Evolutionary conservation across 2,888 invertebrate genomes (phyloP), one percentile per base, ranked within the genome.

Genomic region (Perizoma flavofasciatum): DNA sequence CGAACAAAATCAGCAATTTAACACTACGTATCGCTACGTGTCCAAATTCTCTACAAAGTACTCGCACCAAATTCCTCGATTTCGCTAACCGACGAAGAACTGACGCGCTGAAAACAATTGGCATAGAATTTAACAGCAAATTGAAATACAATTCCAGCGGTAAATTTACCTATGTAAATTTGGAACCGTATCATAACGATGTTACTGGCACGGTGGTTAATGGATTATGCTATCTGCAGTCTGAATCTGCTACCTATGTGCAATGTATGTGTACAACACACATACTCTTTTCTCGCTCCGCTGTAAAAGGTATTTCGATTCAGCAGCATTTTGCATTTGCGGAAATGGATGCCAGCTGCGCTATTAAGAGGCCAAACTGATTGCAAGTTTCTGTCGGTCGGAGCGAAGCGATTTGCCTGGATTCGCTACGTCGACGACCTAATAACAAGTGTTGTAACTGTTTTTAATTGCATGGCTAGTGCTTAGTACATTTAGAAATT

Each of bases 91-190:
- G 4, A 37, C 37, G 7, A 7, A 6, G 5, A 37, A 6, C 69
- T 61, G 63, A 58, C 52, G 44, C 34, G 50, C 55, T 45, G 57
- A 62, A 61, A 64, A 72, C 71, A 69, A 78, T 77, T 75, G 73
- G 78, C 84, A 85, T 85, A 79, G 73, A 81, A 82, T 84, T 82
- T 77, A 72, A 77, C 67, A 69, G 71, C 72, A 74, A 83, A 83
- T 82, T 79, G 75, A 81, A 84, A 82, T 79, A 57, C 59, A 68
- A 59, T 85, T 85, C 69, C 82, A 81, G 72, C 74, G 74, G 73
- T 83, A n/a, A n/a, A 86, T 88, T 85, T 81, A 83, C 74, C 73
- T 83, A 86, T 88, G 86, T 81, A 83, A 88, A 89, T 88, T 72
- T 71, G 71, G 72, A 65, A 72, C 71, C 79, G 78, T 79, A 81